These are phyloP conservation scores for Pemphigus obesinymphae DNA, from an alignment of 1,140 invertebrate genomes.

Conservation along the genomic window DNA sequence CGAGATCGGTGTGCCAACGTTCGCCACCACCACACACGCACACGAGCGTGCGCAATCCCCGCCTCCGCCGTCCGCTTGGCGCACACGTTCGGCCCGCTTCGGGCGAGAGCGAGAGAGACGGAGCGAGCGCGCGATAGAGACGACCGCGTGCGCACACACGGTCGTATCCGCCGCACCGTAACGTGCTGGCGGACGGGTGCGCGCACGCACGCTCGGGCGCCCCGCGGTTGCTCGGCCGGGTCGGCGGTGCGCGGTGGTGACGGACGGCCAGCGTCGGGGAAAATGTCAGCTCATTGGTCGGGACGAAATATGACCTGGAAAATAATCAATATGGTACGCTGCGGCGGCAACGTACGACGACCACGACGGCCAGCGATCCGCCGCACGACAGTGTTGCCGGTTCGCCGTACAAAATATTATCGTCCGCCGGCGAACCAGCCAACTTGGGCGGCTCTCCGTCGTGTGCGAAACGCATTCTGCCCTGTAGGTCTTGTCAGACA, in stretches of 20 bases:
- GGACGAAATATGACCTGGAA: slow-evolving; percentile 41
- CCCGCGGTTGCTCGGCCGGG: background rate
- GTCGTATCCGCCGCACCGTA: background rate
- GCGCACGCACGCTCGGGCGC: background rate
- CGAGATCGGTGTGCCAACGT: background rate
- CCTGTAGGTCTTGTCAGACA: background rate
- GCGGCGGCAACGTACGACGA: slow-evolving; percentile 11
- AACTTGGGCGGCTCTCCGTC: background rate
- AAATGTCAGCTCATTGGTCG: slow-evolving; percentile 41
- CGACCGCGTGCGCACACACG: background rate
- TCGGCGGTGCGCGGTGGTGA: background rate
- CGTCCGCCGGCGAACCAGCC: background rate
- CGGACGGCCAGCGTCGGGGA: slow-evolving; percentile 15
- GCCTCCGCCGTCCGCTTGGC: background rate
- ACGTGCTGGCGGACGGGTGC: background rate
- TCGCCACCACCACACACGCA: background rate
- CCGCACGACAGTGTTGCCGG: slow-evolving; percentile 6
- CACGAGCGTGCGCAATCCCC: background rate
- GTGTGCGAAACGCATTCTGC: background rate
- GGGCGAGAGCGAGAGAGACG: background rate
- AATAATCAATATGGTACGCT: slow-evolving; percentile 38
- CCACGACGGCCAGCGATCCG: background rate
- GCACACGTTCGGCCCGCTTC: too few relatives aligned
- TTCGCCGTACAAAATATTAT: background rate
- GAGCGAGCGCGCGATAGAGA: background rate